Percentiles rank a stretch among this genome's conserved stretches.
phyloP scores from a whole-genome alignment of 1,140 invertebrate genomes.

The Papilio polyxenes region DNA sequence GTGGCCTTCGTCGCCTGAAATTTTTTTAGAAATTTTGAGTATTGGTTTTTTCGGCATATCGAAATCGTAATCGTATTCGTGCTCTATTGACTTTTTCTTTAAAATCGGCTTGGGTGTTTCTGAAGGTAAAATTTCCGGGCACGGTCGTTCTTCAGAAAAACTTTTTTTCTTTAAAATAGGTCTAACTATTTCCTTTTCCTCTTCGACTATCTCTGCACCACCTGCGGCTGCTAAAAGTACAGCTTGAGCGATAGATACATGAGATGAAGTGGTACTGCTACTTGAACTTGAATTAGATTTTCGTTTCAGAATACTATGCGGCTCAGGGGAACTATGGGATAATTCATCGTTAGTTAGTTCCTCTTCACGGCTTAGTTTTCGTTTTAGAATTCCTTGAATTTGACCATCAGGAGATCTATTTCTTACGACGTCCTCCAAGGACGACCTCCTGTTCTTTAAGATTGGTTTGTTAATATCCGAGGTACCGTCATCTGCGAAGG shows the following conservation, averaged over 20 bases:
- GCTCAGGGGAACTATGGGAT: slow-evolving; percentile 83
- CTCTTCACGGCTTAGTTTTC: slow-evolving; percentile 79
- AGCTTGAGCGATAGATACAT: slow-evolving; percentile 86
- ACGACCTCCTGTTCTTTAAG: slow-evolving; percentile 85
- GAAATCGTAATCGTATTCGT: slow-evolving; percentile 87
- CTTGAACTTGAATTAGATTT: slow-evolving; percentile 84
- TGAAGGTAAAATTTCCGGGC: slow-evolving; percentile 63
- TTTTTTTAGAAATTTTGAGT: slow-evolving; percentile 86
- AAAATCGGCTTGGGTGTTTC: slow-evolving; percentile 88
- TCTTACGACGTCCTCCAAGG: slow-evolving; percentile 85
- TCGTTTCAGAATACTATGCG: slow-evolving; percentile 89
- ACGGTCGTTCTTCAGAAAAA: slow-evolving; percentile 81
- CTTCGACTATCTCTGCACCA: slow-evolving; percentile 81
- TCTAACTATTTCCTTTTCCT: slow-evolving; percentile 84
- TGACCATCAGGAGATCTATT: slow-evolving; percentile 81
- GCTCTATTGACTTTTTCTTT: slow-evolving; percentile 92
- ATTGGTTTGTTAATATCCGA: slow-evolving; percentile 83
- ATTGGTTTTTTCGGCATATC: slow-evolving; percentile 88
- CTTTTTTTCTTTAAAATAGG: slow-evolving; percentile 92
- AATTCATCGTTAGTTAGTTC: slow-evolving; percentile 75
- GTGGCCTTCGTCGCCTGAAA: slow-evolving; percentile 81
- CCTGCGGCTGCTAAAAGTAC: slow-evolving; percentile 85
- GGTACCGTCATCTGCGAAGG: slow-evolving; percentile 81
- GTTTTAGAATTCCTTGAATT: slow-evolving; percentile 79
- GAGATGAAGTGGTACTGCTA: slow-evolving; percentile 81